Percentiles rank a stretch among this genome's conserved stretches.
These are phyloP conservation scores for Paelopatides confundens DNA, from an alignment of 53 echinoderm and acorn worm species.

Conservation along the genomic window DNA sequence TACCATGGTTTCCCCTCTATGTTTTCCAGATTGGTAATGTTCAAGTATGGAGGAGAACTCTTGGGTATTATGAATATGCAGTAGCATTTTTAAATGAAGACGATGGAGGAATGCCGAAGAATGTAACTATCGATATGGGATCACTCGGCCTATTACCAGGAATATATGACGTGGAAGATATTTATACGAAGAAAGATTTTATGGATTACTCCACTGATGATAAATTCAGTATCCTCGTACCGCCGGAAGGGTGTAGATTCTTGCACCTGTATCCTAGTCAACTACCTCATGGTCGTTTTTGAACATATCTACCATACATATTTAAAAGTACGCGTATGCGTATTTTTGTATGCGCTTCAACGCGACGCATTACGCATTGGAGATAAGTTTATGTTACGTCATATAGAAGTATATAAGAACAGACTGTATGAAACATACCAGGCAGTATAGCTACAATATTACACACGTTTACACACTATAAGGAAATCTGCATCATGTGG, in stretches of 20 bases:
- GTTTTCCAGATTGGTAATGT: constrained; percentile 53
- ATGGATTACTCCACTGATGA: constrained; percentile 62
- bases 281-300: not conserved
- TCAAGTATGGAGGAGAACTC: constrained; percentile 50
- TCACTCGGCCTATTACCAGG: constrained; percentile 32
- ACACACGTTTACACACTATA: no score
- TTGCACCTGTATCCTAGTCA: constrained; percentile 68
- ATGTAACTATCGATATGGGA: constrained; percentile 37
- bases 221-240: constrained; percentile 60
- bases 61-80: constrained; percentile 35
- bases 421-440: no score
- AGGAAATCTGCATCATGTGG: no score
- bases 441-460: no score
- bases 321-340: no score
- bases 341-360: no score
- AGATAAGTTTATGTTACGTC: no score
- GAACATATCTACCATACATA: no score
- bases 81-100: constrained; percentile 46
- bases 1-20: not conserved
- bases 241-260: constrained; percentile 62
- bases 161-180: constrained; percentile 65
- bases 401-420: no score
- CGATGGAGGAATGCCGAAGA: constrained; percentile 52
- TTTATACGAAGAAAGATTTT: constrained; percentile 60
- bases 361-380: no score